Conservation (phyloP, 2,888 invertebrate genomes). For the Epsilonema sp. region DNA sequence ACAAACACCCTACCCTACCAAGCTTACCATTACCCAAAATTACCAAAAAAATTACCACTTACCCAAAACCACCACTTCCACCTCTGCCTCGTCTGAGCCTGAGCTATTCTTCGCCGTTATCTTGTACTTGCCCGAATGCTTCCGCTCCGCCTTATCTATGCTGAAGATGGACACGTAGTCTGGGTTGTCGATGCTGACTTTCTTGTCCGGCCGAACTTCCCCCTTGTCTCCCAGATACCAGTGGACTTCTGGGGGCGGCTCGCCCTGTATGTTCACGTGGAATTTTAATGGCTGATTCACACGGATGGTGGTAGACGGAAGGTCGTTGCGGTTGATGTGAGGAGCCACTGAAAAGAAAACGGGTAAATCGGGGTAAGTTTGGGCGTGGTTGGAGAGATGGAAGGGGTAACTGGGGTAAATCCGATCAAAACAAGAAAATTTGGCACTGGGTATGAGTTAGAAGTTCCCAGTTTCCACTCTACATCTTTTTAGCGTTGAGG, state of each 20-base stretch:
- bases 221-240: conserved; percentile 62
- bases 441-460: too few relatives aligned
- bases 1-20: too few relatives aligned
- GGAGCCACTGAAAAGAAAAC: conserved; percentile 47
- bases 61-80: conserved; percentile 49
- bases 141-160: conserved; percentile 29
- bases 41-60: conserved; percentile 13
- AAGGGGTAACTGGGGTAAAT: too few relatives aligned
- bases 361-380: too few relatives aligned
- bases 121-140: conserved; percentile 34
- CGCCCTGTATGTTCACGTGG: conserved; percentile 78
- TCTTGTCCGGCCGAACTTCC: not conserved
- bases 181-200: conserved; percentile 16
- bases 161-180: conserved; percentile 27
- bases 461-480: too few relatives aligned
- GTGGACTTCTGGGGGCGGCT: conserved; percentile 76
- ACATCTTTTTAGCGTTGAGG: too few relatives aligned
- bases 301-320: conserved; percentile 70
- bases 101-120: conserved; percentile 34
- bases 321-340: conserved; percentile 69
- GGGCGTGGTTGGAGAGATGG: too few relatives aligned
- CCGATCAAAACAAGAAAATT: too few relatives aligned
- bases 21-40: too few relatives aligned
- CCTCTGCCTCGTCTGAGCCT: conserved; percentile 33
- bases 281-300: conserved; percentile 73